Evolutionary conservation across 2,888 invertebrate genomes (phyloP).

Genomic region (Athrips mouffetella): DNA sequence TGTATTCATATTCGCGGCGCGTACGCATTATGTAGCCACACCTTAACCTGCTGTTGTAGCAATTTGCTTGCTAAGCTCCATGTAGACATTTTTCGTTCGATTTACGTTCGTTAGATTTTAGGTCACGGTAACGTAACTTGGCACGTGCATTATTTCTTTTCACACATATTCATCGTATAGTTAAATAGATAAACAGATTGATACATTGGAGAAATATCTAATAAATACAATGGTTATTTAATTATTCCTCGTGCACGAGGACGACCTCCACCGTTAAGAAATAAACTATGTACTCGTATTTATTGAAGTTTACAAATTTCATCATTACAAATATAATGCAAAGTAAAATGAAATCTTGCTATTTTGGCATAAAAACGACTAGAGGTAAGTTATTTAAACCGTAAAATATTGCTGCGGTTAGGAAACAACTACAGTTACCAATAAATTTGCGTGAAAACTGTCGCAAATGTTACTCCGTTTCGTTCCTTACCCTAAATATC

Average conservation of each 20-base stretch:
- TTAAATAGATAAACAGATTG: neutral
- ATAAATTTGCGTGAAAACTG: conserved; percentile 42
- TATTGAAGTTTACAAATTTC: no score
- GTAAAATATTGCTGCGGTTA: conserved; percentile 50
- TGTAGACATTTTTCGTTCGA: conserved; percentile 37
- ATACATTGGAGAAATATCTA: neutral
- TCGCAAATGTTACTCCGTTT: conserved; percentile 19
- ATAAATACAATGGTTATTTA: neutral
- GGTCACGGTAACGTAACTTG: conserved; percentile 45
- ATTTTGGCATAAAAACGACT: conserved; percentile 37
- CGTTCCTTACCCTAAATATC: neutral
- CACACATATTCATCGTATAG: conserved; percentile 10
- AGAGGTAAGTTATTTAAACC: conserved; percentile 46
- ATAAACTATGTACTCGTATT: neutral
- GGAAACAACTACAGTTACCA: no score
- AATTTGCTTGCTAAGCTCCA: conserved; percentile 42
- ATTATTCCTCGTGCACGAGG: no score
- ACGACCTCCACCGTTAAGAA: neutral
- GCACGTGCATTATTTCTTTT: conserved; percentile 34
- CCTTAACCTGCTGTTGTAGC: conserved; percentile 26
- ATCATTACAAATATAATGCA: neutral
- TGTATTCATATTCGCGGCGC: neutral
- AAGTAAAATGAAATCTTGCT: conserved; percentile 2
- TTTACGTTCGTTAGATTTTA: conserved; percentile 43
- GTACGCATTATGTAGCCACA: conserved; percentile 10